Evolutionary conservation across 1,140 invertebrate species (phyloP).

Genomic region (Hetaerina americana): DNA sequence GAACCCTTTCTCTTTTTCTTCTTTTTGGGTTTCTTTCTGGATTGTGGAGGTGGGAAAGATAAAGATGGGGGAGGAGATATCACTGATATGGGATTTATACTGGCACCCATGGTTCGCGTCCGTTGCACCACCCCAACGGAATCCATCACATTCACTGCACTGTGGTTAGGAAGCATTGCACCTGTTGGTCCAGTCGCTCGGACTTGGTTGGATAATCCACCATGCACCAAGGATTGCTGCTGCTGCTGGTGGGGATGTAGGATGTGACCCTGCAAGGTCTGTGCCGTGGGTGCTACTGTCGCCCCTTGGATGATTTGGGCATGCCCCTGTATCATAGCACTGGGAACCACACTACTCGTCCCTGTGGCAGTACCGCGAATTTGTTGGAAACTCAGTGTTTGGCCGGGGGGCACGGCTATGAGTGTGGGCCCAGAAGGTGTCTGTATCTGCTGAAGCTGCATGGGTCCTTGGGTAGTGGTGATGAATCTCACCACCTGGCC

Average conservation of each 20-base stretch:
- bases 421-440: constrained; percentile 34
- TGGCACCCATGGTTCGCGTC: neutral
- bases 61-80: neutral
- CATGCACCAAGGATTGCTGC: neutral
- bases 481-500: constrained; percentile 22
- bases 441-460: constrained; percentile 35
- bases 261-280: neutral
- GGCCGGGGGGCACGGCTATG: constrained; percentile 26
- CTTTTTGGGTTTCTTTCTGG: neutral
- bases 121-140: neutral
- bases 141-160: neutral
- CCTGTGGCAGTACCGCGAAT: neutral
- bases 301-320: neutral
- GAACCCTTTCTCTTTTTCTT: constrained; percentile 5
- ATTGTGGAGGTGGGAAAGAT: neutral
- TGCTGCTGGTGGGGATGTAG: neutral
- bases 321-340: neutral
- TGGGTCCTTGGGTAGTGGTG: constrained; percentile 23
- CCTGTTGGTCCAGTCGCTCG: neutral
- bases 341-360: neutral
- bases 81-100: neutral
- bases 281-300: neutral
- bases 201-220: neutral
- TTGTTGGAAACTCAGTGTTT: constrained; percentile 10
- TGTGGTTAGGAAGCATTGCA: neutral